These are phyloP conservation scores for Microcebus ravelobensis DNA, from an alignment of 2,113 vertebrate genomes.

Conservation along the genomic window DNA sequence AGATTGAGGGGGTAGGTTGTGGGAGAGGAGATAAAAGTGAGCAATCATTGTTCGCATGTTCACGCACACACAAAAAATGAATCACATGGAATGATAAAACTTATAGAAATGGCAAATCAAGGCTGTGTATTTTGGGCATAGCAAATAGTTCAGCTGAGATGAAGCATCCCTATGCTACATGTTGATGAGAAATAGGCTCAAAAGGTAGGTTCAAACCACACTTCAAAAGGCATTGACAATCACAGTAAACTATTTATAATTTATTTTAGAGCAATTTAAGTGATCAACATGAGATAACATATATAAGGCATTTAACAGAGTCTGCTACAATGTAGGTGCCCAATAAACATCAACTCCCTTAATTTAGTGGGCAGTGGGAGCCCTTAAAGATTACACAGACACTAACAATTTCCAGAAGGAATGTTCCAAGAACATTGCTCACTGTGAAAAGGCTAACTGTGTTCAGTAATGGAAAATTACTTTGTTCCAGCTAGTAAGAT, in stretches of 20 bases:
- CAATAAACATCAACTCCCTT: conserved; percentile 54
- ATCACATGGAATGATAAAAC: not conserved
- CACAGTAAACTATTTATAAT: not conserved
- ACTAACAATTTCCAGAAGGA: not conserved
- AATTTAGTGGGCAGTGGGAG: not conserved
- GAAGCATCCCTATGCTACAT: not conserved
- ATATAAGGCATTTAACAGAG: not conserved
- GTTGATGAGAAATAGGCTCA: not conserved
- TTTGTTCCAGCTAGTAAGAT: not conserved
- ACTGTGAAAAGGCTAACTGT: not conserved
- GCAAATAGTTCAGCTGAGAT: not conserved
- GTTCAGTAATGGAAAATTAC: conserved; percentile 3
- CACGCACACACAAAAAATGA: not conserved
- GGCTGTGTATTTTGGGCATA: not conserved
- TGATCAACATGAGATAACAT: not conserved
- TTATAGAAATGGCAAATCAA: not conserved
- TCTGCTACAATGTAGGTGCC: not conserved
- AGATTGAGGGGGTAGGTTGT: not conserved
- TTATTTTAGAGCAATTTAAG: conserved; percentile 39
- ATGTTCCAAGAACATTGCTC: not conserved
- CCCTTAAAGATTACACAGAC: not conserved
- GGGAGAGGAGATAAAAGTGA: not conserved
- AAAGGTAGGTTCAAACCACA: not conserved
- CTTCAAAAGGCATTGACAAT: not conserved
- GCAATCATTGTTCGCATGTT: not conserved